Base-by-base conservation (phyloP, 2,797 vertebrate species). In the Garrulus glandarius region DNA sequence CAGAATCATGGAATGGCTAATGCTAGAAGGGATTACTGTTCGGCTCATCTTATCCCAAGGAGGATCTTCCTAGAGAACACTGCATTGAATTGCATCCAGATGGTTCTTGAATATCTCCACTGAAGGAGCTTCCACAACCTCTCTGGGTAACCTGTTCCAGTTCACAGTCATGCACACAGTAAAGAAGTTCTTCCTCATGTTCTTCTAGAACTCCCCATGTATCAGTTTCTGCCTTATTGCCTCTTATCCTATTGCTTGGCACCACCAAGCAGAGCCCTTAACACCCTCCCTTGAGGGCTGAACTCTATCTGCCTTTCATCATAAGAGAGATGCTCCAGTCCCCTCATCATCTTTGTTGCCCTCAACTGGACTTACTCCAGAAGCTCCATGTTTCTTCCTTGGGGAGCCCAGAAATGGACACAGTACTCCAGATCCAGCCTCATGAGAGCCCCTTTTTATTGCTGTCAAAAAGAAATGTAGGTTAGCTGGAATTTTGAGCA, bases 11-110 rank as follows among this genome's bases (percentile, higher is more conserved):
- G 27, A 61, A 75, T 29, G 19, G 18, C 24, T 34, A 59, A 22
- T 21, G 21, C 30, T 60, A 30, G 29, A 44, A 79, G 14, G 11
- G n/a, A 21, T 17, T 65, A 13, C 14, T 22, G 24, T 20, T 10
- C 5, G 7, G 9, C 4, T 60, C 16, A 32, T 81, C 34, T 34
- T 30, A 55, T 14, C 34, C 18, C 22, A 32, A 8, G 32, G 30
- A 55, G 15, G 19, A 13, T 36, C 47, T 32, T 60, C 27, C 41
- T 15, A 15, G 13, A 5, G 26, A 3, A 41, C 13, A 12, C 6
- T 32, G 8, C 1, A 3, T 15, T 20, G 0, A 0, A 32, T 36
- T 32, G 13, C 13, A 30, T 32, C 3, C 15, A 13, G 26, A 32
- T 17, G 15, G 13, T 14, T 52, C 27, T 32, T 24, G 21, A 53